Base-by-base conservation (phyloP, 2,113 vertebrate genomes). In the Podocnemis expansa region DNA sequence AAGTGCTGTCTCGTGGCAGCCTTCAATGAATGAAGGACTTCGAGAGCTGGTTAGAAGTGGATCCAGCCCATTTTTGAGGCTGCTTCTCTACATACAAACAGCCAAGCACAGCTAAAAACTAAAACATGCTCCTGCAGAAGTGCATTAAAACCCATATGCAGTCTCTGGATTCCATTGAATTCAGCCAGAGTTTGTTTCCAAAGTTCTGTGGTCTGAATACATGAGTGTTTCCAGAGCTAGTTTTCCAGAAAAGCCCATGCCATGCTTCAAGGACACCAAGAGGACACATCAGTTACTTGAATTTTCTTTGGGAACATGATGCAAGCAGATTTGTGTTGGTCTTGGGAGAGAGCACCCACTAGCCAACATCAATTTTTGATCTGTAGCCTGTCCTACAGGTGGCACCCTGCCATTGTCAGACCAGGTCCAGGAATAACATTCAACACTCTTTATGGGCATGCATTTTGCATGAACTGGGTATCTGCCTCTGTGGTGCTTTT, bases 381-480 rank as follows among this genome's bases (percentile, higher is more conserved):
- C 63, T 31, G 58, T 95, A 93, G 78, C 67, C 45, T 78, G 89
- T 89, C 80, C 84, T 93, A 47, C 87, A 89, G 3, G 45, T 4
- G 22, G 0, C 89, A 93, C 90, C 87, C 63, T 63, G 82, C 78
- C 91, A 78, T 92, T 91, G 55, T 92, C 91, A 41, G 88, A 79
- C 9, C 89, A 89, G 80, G 89, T 5, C 0, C 70, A 79, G 92
- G 80, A 96, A 29, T 67, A 80, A 54, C 80, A 56, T 89, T 96
- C 93, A 84, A 82, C 27, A 12, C 54, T 93, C 82, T 54, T 82
- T 94, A 38, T 11, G 82, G 89, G 92, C 96, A 90, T 85, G 88
- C 90, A 93, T 94, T 90, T 90, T 91, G 87, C 91, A 67, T 90
- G 91, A 94, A 82, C 94, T 43, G 76, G 88, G 85, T 90, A 84